Conservation (phyloP, 2,797 vertebrate species). For the Amblyraja radiata region DNA sequence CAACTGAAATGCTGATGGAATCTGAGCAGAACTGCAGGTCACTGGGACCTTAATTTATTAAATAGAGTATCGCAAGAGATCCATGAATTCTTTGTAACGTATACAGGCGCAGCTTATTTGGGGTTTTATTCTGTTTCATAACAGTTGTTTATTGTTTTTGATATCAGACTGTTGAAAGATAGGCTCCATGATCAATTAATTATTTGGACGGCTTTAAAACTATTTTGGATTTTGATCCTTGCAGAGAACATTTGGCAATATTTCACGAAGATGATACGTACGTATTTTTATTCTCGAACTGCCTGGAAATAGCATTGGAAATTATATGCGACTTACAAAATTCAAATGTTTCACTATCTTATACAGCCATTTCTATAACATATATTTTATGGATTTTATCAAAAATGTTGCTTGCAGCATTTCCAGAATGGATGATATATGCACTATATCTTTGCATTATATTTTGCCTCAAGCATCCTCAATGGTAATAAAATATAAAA, state of each 20-base stretch:
- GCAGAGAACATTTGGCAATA: neutral
- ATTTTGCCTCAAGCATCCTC: neutral
- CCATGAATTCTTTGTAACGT: neutral
- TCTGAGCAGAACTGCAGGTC: neutral
- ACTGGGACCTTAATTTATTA: neutral
- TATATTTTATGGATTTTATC: neutral
- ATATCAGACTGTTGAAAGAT: neutral
- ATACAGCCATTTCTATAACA: neutral
- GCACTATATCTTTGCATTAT: neutral
- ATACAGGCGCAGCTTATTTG: neutral
- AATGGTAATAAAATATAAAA: neutral
- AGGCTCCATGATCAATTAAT: neutral
- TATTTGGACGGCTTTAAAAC: neutral
- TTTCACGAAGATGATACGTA: neutral
- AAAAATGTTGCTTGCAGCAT: neutral
- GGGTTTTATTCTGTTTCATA: neutral
- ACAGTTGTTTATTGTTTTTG: neutral
- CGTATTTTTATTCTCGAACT: neutral
- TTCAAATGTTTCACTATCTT: neutral
- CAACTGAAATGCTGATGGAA: neutral
- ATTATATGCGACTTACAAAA: neutral
- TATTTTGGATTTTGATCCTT: neutral
- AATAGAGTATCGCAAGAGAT: neutral
- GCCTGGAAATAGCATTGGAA: neutral
- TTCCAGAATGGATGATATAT: neutral